Evolutionary conservation across 2,113 vertebrate species (phyloP).

Genomic region (Scopus umbretta): DNA sequence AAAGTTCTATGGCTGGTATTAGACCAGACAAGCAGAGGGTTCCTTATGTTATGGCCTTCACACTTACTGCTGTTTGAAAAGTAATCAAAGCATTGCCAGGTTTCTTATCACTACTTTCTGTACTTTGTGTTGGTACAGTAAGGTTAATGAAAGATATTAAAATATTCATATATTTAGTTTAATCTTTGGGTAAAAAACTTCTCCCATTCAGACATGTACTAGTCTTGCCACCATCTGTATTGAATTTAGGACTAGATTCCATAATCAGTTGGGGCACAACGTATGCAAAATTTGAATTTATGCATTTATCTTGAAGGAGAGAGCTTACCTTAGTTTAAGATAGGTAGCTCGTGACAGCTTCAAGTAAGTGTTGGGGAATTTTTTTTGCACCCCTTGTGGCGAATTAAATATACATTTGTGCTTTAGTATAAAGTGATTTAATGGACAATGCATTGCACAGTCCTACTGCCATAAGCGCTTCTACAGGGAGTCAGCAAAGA

Average conservation of each 20-base stretch:
- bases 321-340: not conserved
- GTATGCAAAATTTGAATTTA: not conserved
- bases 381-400: not conserved
- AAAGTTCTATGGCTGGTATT: not conserved
- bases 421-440: not conserved
- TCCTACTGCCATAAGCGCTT: rapidly evolving
- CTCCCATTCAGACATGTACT: not conserved
- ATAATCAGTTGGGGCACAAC: not conserved
- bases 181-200: not conserved
- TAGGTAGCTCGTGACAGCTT: not conserved
- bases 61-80: not conserved
- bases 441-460: not conserved
- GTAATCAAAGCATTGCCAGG: not conserved
- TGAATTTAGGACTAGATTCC: not conserved
- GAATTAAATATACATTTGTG: not conserved
- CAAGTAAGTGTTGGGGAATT: not conserved
- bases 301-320: not conserved
- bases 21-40: not conserved
- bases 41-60: not conserved
- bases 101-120: not conserved
- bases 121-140: not conserved
- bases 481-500: not conserved
- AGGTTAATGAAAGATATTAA: not conserved
- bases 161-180: not conserved
- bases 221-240: not conserved